Evolutionary conservation across 2,113 vertebrate species (phyloP), one percentile per base, ranked within the genome.

Genomic region (Erythrocercus mccallii): DNA sequence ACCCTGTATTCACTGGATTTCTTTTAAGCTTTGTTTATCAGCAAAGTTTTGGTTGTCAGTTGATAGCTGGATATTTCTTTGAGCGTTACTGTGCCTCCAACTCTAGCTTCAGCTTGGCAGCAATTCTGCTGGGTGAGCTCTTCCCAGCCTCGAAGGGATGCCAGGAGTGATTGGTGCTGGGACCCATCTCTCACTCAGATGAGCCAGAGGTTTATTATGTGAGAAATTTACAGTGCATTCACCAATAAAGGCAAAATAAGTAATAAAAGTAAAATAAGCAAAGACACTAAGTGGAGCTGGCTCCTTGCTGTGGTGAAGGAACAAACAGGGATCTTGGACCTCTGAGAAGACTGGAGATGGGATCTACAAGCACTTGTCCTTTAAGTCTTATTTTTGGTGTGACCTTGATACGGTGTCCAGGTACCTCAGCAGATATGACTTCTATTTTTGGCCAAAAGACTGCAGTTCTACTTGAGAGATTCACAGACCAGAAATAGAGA

Each of bases 11-110:
- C 37, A 21, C 2, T 64, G 2, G 14, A 22, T 73, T 92, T 92
- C 35, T 86, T 86, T 33, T 54, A 30, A 69, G 60, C 60, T 85
- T 89, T 81, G 25, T 73, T 88, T 71, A 58, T 66, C 30, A 70
- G 15, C 31, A 65, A 69, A 69, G 27, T 68, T 93, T 56, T 74
- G 23, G 17, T 85, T 80, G 37, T 50, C 64, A 30, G 14, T 58
- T 77, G 19, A 42, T 62, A 57, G 35, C 21, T 95, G 27, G 9
- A 3, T 80, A 50, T 80, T 88, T 69, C 42, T 54, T 57, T 22
- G 20, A 62, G 12, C 25, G 11, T 70, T 86, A 21, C n/a, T 70
- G 5, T 71, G 50, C 31, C 30, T 86, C 33, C 44, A 51, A 10
- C 23, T 68, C 21, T 19, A 84, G 40, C 30, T 42, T 13, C 2